Percentiles rank a stretch among this genome's conserved stretches.
Evolutionary conservation across 1,140 invertebrate genomes (phyloP).

Genomic region (Centruroides sculpturatus): DNA sequence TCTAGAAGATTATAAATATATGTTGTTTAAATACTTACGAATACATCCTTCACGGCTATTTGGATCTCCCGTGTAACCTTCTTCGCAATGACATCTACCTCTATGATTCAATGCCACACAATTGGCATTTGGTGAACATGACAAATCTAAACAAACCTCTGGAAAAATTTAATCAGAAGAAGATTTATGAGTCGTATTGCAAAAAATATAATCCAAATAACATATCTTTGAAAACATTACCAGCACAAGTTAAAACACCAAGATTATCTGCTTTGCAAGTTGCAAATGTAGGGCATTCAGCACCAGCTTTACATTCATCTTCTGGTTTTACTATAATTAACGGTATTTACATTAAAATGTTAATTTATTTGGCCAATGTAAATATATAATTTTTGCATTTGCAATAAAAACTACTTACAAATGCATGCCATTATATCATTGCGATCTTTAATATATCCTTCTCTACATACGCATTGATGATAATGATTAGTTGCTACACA

Average conservation of each 20-base stretch:
- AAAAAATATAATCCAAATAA: too few relatives aligned
- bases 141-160: constrained; percentile 57
- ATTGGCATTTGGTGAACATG: constrained; percentile 63
- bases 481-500: constrained; percentile 12
- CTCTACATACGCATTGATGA: constrained; percentile 9
- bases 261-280: constrained; percentile 60
- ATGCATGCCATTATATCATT: constrained; percentile 10
- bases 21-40: constrained; percentile 18
- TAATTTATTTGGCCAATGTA: too few relatives aligned
- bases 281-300: constrained; percentile 14
- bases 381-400: too few relatives aligned
- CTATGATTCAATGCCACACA: constrained; percentile 54
- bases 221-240: background rate
- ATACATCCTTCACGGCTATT: constrained; percentile 73
- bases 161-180: background rate
- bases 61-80: constrained; percentile 69
- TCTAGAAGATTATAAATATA: background rate
- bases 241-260: constrained; percentile 62
- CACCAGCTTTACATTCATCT: constrained; percentile 17
- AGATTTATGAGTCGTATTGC: too few relatives aligned
- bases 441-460: constrained; percentile 13
- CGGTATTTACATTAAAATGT: too few relatives aligned
- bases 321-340: constrained; percentile 1
- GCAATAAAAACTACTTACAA: constrained; percentile 4
- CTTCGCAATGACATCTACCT: constrained; percentile 53